phyloP scores from a whole-genome alignment of 2,797 vertebrate species.

The Syngnathus acus region DNA sequence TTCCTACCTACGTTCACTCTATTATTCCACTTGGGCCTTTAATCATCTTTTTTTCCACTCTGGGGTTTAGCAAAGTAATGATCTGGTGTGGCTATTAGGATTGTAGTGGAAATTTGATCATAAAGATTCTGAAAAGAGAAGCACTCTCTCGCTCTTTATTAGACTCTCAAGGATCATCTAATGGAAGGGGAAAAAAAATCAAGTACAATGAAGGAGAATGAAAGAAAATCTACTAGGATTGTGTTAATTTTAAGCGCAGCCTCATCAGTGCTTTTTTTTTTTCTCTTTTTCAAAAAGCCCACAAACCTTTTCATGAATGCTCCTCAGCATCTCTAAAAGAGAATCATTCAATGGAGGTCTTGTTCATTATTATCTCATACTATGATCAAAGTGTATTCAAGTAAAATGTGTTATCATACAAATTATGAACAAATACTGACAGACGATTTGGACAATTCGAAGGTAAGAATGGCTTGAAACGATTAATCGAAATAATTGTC shows the following conservation, averaged over 20 bases:
- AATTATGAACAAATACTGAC: too few relatives aligned
- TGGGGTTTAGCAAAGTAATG: slow-evolving; percentile 22
- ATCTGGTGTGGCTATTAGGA: slow-evolving; percentile 31
- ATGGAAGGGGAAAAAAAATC: not conserved
- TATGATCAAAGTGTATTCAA: too few relatives aligned
- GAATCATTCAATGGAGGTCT: not conserved
- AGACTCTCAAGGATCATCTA: not conserved
- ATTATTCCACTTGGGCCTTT: slow-evolving; percentile 36
- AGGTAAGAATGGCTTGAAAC: too few relatives aligned
- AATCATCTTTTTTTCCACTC: slow-evolving; percentile 25
- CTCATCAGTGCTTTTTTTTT: not conserved
- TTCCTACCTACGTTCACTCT: slow-evolving; percentile 19
- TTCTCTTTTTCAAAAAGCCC: too few relatives aligned
- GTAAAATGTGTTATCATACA: too few relatives aligned
- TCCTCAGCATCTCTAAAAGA: not conserved
- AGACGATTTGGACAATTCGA: too few relatives aligned
- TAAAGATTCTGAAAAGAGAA: not conserved
- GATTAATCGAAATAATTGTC: too few relatives aligned
- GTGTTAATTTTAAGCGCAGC: not conserved
- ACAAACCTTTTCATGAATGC: not conserved
- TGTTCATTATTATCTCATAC: too few relatives aligned
- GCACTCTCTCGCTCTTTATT: not conserved
- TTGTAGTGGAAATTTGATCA: slow-evolving; percentile 12
- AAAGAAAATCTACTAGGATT: not conserved
- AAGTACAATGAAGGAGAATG: not conserved